phyloP scores from a whole-genome alignment of 2,797 vertebrate species.

The Eidolon dupreanum region DNA sequence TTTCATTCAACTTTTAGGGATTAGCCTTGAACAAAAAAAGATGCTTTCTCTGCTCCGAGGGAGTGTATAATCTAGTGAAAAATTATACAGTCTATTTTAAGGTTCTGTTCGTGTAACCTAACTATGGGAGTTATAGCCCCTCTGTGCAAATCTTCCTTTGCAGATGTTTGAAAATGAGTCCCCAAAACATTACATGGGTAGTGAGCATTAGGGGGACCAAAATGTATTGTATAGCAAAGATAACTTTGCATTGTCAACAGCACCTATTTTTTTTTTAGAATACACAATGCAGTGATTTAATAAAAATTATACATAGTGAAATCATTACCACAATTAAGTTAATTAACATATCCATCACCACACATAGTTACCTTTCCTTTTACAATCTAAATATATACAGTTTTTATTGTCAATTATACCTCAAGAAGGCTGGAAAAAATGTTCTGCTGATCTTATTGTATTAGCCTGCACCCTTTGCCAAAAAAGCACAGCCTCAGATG shows the following conservation, averaged over 20 bases:
- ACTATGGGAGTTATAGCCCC: neutral
- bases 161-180: neutral
- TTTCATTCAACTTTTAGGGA: neutral
- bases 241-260: neutral
- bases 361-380: neutral
- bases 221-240: neutral
- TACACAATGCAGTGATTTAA: neutral
- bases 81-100: neutral
- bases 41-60: neutral
- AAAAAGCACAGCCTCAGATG: neutral
- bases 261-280: neutral
- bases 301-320: neutral
- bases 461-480: neutral
- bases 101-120: neutral
- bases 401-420: neutral
- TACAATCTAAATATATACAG: neutral
- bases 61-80: neutral
- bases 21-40: neutral
- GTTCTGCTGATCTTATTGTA: neutral
- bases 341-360: neutral
- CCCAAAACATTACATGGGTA: neutral
- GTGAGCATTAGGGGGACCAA: neutral
- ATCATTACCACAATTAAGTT: neutral
- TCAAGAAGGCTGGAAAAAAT: neutral
- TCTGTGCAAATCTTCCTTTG: neutral